phyloP scores from a whole-genome alignment of 2,797 vertebrate genomes.

The Fistularia tabacaria region DNA sequence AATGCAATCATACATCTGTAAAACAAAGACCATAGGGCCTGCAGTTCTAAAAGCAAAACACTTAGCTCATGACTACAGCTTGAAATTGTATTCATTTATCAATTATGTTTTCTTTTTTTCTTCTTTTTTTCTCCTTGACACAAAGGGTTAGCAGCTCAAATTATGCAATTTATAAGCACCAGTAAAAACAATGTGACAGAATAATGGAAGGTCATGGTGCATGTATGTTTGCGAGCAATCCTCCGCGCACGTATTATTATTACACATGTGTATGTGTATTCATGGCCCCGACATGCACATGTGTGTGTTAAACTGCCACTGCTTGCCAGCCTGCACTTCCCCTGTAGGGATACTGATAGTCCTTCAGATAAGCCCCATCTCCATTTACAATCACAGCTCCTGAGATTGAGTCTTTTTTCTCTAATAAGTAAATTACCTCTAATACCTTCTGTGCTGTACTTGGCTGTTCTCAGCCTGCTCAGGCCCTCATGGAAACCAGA shows the following conservation, averaged over 20 bases:
- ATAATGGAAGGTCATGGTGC: conserved; percentile 9
- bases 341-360: conserved; percentile 66
- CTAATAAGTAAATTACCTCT: conserved; percentile 95
- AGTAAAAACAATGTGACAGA: conserved; percentile 44
- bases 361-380: conserved; percentile 71
- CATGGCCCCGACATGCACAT: conserved; percentile 18
- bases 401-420: conserved; percentile 82
- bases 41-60: conserved; percentile 24
- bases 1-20: too few relatives aligned
- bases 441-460: conserved; percentile 90
- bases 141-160: conserved; percentile 37
- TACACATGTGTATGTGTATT: conserved; percentile 25
- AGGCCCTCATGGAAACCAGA: conserved; percentile 87
- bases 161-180: conserved; percentile 61
- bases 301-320: conserved; percentile 54
- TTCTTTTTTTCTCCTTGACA: conserved; percentile 15
- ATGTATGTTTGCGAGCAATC: conserved; percentile 1
- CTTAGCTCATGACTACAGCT: conserved; percentile 24
- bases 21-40: conserved; percentile 10
- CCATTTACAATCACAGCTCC: conserved; percentile 84
- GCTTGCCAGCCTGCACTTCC: conserved; percentile 56
- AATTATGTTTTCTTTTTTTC: conserved; percentile 45
- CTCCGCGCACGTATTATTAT: conserved; percentile 1
- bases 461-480: conserved; percentile 85
- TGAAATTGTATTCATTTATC: conserved; percentile 50